Conservation (phyloP, 2,797 vertebrate species). For the Dryobates pubescens region DNA sequence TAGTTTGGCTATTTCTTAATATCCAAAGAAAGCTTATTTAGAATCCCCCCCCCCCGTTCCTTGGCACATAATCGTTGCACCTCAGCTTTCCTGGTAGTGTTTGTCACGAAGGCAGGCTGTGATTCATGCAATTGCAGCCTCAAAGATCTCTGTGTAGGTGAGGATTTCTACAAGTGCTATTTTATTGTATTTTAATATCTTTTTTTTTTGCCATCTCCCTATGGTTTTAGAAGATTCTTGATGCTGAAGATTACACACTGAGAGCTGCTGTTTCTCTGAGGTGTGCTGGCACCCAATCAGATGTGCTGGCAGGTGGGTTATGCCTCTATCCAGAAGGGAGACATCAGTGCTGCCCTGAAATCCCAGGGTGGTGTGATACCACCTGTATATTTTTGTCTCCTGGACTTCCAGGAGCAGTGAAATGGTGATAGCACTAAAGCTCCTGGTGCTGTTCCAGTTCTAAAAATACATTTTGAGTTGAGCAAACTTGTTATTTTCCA, state of each 20-base stretch:
- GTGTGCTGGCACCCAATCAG: not conserved
- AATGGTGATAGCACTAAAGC: not conserved
- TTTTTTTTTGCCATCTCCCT: not conserved
- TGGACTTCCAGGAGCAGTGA: not conserved
- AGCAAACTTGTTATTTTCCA: not conserved
- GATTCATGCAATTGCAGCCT: not conserved
- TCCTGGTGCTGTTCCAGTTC: not conserved
- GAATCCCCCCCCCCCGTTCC: not conserved
- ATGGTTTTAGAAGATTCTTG: not conserved
- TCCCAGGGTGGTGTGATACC: not conserved
- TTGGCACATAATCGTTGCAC: not conserved
- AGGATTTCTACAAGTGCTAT: constrained; percentile 25
- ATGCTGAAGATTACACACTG: not conserved
- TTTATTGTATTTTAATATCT: not conserved
- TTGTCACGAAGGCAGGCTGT: not conserved
- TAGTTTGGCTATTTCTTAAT: not conserved
- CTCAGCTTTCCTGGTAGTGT: not conserved
- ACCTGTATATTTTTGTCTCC: not conserved
- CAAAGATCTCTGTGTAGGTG: not conserved
- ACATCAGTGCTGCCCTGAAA: not conserved
- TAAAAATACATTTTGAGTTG: not conserved
- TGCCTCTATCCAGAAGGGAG: not conserved
- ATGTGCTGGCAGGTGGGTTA: not conserved
- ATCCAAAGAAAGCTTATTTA: not conserved
- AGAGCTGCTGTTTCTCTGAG: not conserved